Percentiles rank a stretch among this genome's conserved stretches.
phyloP scores from a whole-genome alignment of 1,140 invertebrate genomes.

The Ceratosolen solmsi region DNA sequence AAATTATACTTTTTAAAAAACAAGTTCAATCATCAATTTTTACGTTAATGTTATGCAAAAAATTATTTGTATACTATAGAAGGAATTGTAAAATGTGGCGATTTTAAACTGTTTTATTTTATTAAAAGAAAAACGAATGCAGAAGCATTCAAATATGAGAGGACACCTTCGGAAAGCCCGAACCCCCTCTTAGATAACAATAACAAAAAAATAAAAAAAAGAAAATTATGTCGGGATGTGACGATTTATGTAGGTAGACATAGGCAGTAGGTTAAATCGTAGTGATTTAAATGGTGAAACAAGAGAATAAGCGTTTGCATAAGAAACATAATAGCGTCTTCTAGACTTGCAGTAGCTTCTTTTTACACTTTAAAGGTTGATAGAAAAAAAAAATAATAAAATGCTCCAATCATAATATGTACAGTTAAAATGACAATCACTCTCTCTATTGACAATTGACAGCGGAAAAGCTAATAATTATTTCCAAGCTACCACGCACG shows the following conservation, averaged over 20 bases:
- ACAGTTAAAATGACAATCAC: slow-evolving; percentile 72
- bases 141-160: slow-evolving; percentile 45
- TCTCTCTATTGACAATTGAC: slow-evolving; percentile 66
- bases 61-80: neutral
- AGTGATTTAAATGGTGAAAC: slow-evolving; percentile 44
- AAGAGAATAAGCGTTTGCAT: slow-evolving; percentile 54
- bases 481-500: slow-evolving; percentile 62
- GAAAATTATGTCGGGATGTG: slow-evolving; percentile 48
- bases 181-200: slow-evolving; percentile 53
- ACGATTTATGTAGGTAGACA: slow-evolving; percentile 38
- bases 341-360: slow-evolving; percentile 61
- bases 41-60: neutral
- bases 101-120: slow-evolving; percentile 5
- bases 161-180: slow-evolving; percentile 49
- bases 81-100: neutral
- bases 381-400: slow-evolving; percentile 26
- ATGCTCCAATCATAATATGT: slow-evolving; percentile 54
- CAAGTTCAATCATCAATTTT: neutral
- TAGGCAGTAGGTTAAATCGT: slow-evolving; percentile 41
- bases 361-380: slow-evolving; percentile 57
- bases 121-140: slow-evolving; percentile 36
- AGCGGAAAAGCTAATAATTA: slow-evolving; percentile 59
- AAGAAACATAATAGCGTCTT: slow-evolving; percentile 61
- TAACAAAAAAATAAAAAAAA: slow-evolving; percentile 53
- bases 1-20: slow-evolving; percentile 9